Evolutionary conservation across 2,113 vertebrate genomes (phyloP).

Genomic region (Cyanistes caeruleus): DNA sequence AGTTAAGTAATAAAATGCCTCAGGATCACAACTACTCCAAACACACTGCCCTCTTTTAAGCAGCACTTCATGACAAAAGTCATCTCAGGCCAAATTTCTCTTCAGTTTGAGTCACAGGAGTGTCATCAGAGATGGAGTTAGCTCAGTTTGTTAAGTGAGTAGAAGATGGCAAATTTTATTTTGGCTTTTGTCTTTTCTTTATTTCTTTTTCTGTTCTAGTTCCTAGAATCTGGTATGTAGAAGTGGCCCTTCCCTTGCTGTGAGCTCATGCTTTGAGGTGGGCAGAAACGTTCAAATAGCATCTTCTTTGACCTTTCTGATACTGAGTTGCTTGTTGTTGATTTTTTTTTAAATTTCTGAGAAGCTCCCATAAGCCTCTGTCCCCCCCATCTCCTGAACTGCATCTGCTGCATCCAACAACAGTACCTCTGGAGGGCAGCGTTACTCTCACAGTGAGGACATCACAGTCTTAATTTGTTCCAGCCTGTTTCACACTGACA

Average conservation of each 20-base stretch:
- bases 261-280: background rate
- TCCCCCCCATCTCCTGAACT: background rate
- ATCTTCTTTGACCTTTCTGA: slow-evolving; percentile 28
- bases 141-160: background rate
- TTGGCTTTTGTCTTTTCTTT: background rate
- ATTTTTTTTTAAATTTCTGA: slow-evolving; percentile 16
- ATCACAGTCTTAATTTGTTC: slow-evolving; percentile 65
- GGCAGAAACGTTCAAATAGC: background rate
- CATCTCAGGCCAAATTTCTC: background rate
- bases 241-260: background rate
- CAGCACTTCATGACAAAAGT: background rate
- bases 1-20: background rate
- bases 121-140: slow-evolving; percentile 43
- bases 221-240: slow-evolving; percentile 21
- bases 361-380: background rate
- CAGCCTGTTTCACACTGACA: slow-evolving; percentile 72
- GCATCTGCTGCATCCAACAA: slow-evolving; percentile 39
- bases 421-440: slow-evolving; percentile 41
- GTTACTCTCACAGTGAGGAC: slow-evolving; percentile 53
- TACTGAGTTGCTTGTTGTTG: background rate
- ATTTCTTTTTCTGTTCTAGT: background rate
- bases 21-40: background rate
- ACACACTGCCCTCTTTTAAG: background rate
- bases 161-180: background rate
- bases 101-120: slow-evolving; percentile 12